Percentiles rank a stretch among this genome's conserved stretches.
Conservation (phyloP, 2,888 invertebrate species). For the Noctua janthe region DNA sequence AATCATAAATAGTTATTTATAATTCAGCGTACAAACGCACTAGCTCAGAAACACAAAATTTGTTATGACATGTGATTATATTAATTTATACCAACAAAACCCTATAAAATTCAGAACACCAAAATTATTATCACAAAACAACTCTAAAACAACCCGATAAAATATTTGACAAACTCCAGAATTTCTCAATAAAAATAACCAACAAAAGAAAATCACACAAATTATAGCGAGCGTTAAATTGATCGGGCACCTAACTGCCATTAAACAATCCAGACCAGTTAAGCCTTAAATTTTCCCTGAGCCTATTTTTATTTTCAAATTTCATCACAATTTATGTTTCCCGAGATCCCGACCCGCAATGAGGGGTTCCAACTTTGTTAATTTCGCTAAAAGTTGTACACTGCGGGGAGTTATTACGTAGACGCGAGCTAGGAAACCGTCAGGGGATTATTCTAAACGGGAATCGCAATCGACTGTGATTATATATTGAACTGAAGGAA, state of each 20-base stretch:
- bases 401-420: slow-evolving; percentile 84
- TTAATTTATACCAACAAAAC: neutral
- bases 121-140: neutral
- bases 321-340: slow-evolving; percentile 86
- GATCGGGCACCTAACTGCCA: slow-evolving; percentile 60
- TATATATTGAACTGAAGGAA: slow-evolving; percentile 60
- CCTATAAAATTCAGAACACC: neutral
- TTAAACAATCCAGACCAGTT: slow-evolving; percentile 71
- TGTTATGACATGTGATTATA: neutral
- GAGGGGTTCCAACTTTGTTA: slow-evolving; percentile 85
- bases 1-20: too few species aligned
- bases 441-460: slow-evolving; percentile 69
- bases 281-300: slow-evolving; percentile 71
- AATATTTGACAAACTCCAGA: slow-evolving; percentile 22
- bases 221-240: slow-evolving; percentile 50
- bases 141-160: neutral
- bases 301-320: slow-evolving; percentile 86
- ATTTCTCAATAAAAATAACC: slow-evolving; percentile 16
- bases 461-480: slow-evolving; percentile 66
- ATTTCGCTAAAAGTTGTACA: slow-evolving; percentile 85
- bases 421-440: slow-evolving; percentile 68
- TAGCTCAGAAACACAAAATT: neutral
- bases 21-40: neutral
- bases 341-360: slow-evolving; percentile 77
- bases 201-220: slow-evolving; percentile 37